phyloP scores from a whole-genome alignment of 2,797 vertebrate genomes.

The Todus mexicanus region DNA sequence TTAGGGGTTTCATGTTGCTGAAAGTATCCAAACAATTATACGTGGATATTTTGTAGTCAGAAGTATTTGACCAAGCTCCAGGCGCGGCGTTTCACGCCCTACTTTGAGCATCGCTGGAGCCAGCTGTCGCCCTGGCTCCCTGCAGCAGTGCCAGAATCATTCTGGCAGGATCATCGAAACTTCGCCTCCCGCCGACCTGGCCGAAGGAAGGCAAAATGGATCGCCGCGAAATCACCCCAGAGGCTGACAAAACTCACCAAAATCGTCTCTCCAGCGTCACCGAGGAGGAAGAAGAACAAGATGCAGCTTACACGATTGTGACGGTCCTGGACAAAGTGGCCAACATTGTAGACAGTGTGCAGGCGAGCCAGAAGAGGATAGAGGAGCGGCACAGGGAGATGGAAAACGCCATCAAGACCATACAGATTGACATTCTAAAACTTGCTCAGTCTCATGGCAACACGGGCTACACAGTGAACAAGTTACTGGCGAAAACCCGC shows the following conservation, averaged over 20 bases:
- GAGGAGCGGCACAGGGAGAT: conserved; percentile 92
- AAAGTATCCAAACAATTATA: conserved; percentile 70
- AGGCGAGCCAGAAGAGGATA: conserved; percentile 93
- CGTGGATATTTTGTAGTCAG: conserved; percentile 77
- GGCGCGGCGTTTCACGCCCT: conserved; percentile 75
- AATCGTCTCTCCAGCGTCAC: conserved; percentile 75
- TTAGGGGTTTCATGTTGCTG: conserved; percentile 81
- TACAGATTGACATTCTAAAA: conserved; percentile 92
- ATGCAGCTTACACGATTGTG: conserved; percentile 90
- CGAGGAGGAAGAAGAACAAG: conserved; percentile 86
- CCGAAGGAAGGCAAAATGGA: conserved; percentile 75
- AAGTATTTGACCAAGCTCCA: conserved; percentile 79
- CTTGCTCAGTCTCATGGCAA: conserved; percentile 88
- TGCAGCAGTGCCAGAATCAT: conserved; percentile 49
- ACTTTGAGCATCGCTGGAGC: conserved; percentile 71
- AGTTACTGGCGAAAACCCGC: conserved; percentile 91
- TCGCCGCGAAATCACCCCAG: conserved; percentile 41
- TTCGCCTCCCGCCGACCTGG: conserved; percentile 35
- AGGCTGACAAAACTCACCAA: conserved; percentile 64
- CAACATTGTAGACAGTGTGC: conserved; percentile 91
- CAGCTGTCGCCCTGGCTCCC: conserved; percentile 69
- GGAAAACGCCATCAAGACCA: conserved; percentile 87
- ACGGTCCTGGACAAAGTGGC: conserved; percentile 94
- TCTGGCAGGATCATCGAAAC: conserved; percentile 24
- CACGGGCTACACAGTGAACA: conserved; percentile 85